phyloP scores from a whole-genome alignment of 2,797 vertebrate genomes.

The Telmatherina bonti region DNA sequence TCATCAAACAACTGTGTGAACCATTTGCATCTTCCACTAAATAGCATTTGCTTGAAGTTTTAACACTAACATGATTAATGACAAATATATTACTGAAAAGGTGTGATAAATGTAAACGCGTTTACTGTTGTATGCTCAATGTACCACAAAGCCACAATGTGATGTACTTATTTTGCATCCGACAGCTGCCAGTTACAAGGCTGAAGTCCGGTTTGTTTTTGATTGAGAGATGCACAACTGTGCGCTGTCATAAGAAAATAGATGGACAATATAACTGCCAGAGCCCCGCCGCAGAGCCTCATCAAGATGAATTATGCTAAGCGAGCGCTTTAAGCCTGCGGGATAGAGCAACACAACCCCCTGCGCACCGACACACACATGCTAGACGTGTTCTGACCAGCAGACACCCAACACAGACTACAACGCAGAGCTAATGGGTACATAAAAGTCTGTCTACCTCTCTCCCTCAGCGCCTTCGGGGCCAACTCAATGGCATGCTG shows the following conservation, averaged over 20 bases:
- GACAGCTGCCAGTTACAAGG: conserved; percentile 1
- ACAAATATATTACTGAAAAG: not conserved
- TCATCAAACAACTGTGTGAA: not conserved
- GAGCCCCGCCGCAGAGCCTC: conserved; percentile 34
- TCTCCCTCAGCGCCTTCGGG: conserved; percentile 27
- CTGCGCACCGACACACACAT: conserved; percentile 17
- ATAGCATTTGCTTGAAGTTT: not conserved
- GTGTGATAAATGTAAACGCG: not conserved
- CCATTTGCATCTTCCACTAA: not conserved
- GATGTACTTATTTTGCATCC: not conserved
- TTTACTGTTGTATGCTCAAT: not conserved
- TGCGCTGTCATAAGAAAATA: conserved; percentile 44
- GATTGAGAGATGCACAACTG: conserved; percentile 33
- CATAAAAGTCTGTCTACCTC: conserved; percentile 52
- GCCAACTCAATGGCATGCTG: conserved; percentile 57
- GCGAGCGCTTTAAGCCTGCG: conserved; percentile 43
- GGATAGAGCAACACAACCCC: conserved; percentile 21
- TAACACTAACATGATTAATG: not conserved
- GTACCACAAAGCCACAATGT: not conserved
- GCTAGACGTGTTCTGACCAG: conserved; percentile 17
- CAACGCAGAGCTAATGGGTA: conserved; percentile 53
- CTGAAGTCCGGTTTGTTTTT: conserved; percentile 32
- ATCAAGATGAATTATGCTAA: conserved; percentile 61
- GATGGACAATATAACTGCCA: conserved; percentile 28
- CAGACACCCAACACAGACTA: conserved; percentile 34